Evolutionary conservation across 2,797 vertebrate genomes (phyloP), one percentile per base, ranked within the genome.

Genomic region (Tapirus indicus): DNA sequence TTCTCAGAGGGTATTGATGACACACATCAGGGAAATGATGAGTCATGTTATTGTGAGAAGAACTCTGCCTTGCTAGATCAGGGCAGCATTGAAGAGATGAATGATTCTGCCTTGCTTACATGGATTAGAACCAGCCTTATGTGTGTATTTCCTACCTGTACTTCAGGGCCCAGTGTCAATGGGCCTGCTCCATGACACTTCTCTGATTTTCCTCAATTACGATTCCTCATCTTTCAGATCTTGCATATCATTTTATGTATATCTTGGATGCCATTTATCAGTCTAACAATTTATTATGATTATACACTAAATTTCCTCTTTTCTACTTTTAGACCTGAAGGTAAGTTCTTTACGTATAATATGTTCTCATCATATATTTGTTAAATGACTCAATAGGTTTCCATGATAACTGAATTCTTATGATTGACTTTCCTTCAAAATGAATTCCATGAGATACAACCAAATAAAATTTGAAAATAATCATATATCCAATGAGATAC

Each of bases 371-470:
- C 58, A 83, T 38, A 13, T 47, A 35, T 75, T 91, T 85, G 58
- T 72, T 92, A 62, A 94, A 54, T 82, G 72, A 94, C 4, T 89
- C 58, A 84, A 0, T 94, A 21, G 14, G 29, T 77, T 94, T 96
- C 25, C 23, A 5, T 60, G 10, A 89, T 88, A 93, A 87, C 47
- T 64, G 8, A 78, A 94, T 71, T 92, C 4, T 96, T 88, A 86
- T 56, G 38, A 84, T 91, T 72, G 92, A 64, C 41, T 83, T 27
- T 47, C 52, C 69, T 96, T 95, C 54, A 87, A 64, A 94, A 44
- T 93, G 23, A 86, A 96, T 83, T 80, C n/a, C 29, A 35, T 79
- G n/a, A 91, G 38, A 23, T 85, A 35, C 49, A 71, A 44, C 14
- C 29, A 92, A 91, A 83, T 84, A 74, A 82, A 64, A 68, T 47